Evolutionary conservation across 2,797 vertebrate genomes (phyloP).

Genomic region (Phrynocephalus vlangalii): DNA sequence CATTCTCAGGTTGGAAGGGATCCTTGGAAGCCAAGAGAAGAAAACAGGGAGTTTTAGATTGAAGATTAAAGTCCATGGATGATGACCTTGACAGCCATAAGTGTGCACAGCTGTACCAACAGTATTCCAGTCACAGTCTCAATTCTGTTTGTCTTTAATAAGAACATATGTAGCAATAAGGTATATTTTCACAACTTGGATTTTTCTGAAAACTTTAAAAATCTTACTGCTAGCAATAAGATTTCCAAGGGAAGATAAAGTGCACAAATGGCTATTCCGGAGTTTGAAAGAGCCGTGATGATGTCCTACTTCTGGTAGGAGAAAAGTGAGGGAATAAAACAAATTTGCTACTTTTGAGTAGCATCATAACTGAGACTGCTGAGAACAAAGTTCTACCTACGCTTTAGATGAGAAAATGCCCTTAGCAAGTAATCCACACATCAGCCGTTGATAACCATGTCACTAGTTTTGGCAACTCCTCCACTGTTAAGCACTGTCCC

Average conservation of each 20-base stretch:
- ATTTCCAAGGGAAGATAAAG: not conserved
- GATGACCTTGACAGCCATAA: too few species aligned
- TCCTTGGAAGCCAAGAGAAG: too few species aligned
- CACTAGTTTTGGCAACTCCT: not conserved
- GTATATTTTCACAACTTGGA: not conserved
- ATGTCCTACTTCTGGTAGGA: too few species aligned
- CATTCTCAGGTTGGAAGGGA: too few species aligned
- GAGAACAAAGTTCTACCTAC: not conserved
- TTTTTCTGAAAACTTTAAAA: not conserved
- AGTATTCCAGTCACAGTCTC: too few species aligned
- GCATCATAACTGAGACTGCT: not conserved
- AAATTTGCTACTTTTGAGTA: too few species aligned
- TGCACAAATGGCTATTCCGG: not conserved
- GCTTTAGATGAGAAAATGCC: not conserved
- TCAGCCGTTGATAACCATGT: not conserved
- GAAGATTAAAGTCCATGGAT: too few species aligned
- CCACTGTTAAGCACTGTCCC: not conserved
- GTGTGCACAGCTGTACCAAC: too few species aligned
- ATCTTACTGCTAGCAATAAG: not conserved
- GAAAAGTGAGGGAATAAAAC: too few species aligned
- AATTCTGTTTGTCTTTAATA: too few species aligned
- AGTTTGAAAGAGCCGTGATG: not conserved
- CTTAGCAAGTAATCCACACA: not conserved
- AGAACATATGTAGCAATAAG: not conserved
- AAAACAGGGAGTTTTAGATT: too few species aligned